Evolutionary conservation across 2,797 vertebrate genomes (phyloP), one percentile per base, ranked within the genome.

Genomic region (Galagoides demidoff): DNA sequence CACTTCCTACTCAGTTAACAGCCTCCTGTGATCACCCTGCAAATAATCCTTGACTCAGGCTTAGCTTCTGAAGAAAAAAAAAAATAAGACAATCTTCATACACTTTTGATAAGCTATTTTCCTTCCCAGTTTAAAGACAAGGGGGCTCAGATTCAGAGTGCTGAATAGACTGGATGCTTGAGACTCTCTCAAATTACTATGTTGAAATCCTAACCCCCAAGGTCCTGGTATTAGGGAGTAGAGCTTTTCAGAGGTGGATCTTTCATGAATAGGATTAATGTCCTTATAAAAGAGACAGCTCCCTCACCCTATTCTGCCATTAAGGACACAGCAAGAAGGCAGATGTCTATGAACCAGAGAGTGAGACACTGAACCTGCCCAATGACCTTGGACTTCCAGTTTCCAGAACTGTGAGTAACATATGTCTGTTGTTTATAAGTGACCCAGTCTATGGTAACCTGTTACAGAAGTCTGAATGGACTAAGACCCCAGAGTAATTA

Each of bases 31-130:
- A 19, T 81, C 25, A 27, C 3, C 55, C 49, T 73, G 10, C 29
- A 83, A 49, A 61, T 79, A 77, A 87, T 77, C 78, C 29, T 86
- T 92, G 10, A 66, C 86, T 93, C 49, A 79, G 31, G 27, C 64
- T 85, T 79, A 71, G 20, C 17, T 88, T 92, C 61, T 85, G 25
- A 68, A 90, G 34, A 34, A 85, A 88, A 5, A 10, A 45, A 77
- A 78, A 61, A 79, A 27, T 12, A 57, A 94, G 29, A 87, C 17
- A 90, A 71, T 61, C 11, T 23, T 94, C 37, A 63, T 64, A 81
- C 2, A 70, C 43, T 76, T 68, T 37, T 93, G 23, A 77, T 45
- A 71, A 64, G 14, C n/a, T 55, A 49, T 39, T 87, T 94, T 74
- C 34, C 77, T 59, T 84, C 66, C 29, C 2, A 70, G n/a, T 16